Evolutionary conservation across 2,113 vertebrate genomes (phyloP), one percentile per base, ranked within the genome.

Genomic region (Thamnophis sirtalis): DNA sequence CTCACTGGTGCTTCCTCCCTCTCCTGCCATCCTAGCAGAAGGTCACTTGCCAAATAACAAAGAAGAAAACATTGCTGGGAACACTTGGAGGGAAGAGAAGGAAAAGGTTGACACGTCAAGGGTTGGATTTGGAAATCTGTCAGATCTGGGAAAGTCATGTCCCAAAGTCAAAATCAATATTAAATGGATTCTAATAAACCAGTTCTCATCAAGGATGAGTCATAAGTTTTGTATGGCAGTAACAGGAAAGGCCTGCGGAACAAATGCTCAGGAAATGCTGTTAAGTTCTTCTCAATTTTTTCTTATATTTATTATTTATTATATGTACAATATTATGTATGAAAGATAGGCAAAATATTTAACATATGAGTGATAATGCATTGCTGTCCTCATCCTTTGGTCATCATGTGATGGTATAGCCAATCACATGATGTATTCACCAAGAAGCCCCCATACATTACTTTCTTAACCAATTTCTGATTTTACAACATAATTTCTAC

Each of bases 121-220:
- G 49, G 26, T 21, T 68, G 88, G 43, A 63, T 51, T 50, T 89
- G 58, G 88, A 89, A 58, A 89, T 51, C 88, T 48, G 58, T 89
- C 17, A 68, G 58, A 89, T 68, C 88, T 50, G 26, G 58, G 88
- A 68, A 89, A 88, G 43, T 15, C 24, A 89, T 68, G 88, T 50
- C 88, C 88, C 7, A 21, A 49, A 63, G 58, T 58, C 88, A 89
- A 89, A 89, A 68, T 89, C 88, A 89, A 89, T 89, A 49, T 21
- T 90, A 90, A 90, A 80, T 53, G 51, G 89, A 80, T 80, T 50
- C 50, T 63, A 73, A 80, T 73, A 90, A 89, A 26, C 56, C 19
- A 5, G 58, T 60, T 89, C 88, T 68, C 88, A n/a, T 89, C 48
- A 50, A 90, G 63, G n/a, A 33, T 90, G 89, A 73, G 63, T 90